phyloP scores from a whole-genome alignment of 2,113 vertebrate species.

The Notarius quadriscutis region DNA sequence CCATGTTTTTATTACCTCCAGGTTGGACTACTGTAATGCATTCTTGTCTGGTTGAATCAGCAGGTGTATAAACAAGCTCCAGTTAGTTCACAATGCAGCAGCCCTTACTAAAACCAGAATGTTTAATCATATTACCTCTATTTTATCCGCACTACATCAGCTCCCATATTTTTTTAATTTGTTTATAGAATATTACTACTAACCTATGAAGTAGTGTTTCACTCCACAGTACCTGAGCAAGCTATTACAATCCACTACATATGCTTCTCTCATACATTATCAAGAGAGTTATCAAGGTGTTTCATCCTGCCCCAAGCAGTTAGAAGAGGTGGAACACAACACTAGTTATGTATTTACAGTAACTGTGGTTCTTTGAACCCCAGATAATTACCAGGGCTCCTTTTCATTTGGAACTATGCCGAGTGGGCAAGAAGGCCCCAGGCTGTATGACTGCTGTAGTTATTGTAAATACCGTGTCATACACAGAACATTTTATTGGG shows the following conservation, averaged over 20 bases:
- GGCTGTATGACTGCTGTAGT: background rate
- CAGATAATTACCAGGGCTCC: background rate
- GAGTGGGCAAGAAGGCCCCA: background rate
- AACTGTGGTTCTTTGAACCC: background rate
- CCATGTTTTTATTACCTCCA: background rate
- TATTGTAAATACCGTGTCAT: background rate
- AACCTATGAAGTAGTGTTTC: background rate
- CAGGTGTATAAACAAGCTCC: conserved; percentile 10
- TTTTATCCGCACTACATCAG: background rate
- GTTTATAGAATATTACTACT: background rate
- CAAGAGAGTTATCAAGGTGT: background rate
- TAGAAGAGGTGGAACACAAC: background rate
- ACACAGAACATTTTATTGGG: background rate
- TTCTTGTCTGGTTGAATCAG: background rate
- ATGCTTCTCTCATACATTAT: background rate
- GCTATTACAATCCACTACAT: background rate
- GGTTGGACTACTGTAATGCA: background rate
- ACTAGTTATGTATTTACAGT: background rate
- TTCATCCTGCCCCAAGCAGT: background rate
- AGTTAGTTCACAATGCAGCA: background rate
- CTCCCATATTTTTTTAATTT: background rate
- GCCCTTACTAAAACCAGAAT: background rate
- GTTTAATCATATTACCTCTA: background rate
- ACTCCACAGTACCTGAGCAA: background rate
- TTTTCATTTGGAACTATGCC: background rate